These are phyloP conservation scores for Mycetomoellerius zeteki DNA, from an alignment of 1,140 invertebrate species.

Conservation along the genomic window DNA sequence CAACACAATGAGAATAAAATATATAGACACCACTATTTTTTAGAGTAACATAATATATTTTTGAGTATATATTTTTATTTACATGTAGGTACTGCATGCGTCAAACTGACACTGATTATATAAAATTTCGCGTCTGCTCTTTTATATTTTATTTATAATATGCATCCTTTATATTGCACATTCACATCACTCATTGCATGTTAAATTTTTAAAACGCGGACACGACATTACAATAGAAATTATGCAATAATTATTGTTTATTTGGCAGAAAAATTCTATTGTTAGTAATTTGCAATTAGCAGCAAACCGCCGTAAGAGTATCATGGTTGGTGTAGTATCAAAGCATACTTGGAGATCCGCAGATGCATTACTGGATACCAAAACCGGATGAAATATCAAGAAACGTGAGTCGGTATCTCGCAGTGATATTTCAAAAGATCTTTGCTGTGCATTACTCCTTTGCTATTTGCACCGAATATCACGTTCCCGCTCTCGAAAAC, in stretches of 20 bases:
- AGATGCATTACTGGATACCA: slow-evolving; percentile 34
- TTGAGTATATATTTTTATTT: not conserved
- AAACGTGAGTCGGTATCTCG: slow-evolving; percentile 36
- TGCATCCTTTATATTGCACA: too few relatives aligned
- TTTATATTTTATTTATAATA: not conserved
- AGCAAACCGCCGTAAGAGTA: not conserved
- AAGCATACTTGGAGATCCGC: slow-evolving; percentile 37
- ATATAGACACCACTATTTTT: too few relatives aligned
- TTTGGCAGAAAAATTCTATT: not conserved
- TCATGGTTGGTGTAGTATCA: slow-evolving; percentile 25
- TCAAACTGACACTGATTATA: not conserved
- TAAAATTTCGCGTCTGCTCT: not conserved
- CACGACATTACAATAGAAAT: not conserved
- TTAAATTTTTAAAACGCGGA: not conserved
- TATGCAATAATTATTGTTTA: not conserved
- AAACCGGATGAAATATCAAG: slow-evolving; percentile 32
- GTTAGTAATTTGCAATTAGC: slow-evolving; percentile 30
- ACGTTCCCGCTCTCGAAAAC: not conserved
- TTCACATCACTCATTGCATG: too few relatives aligned
- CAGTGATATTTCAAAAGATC: slow-evolving; percentile 53
- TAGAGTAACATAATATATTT: not conserved
- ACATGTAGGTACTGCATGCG: not conserved
- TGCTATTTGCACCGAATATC: slow-evolving; percentile 7
- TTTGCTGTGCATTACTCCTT: slow-evolving; percentile 50
- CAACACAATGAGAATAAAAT: too few relatives aligned